Evolutionary conservation across 1,140 invertebrate genomes (phyloP).

Genomic region (Nebria ingens): DNA sequence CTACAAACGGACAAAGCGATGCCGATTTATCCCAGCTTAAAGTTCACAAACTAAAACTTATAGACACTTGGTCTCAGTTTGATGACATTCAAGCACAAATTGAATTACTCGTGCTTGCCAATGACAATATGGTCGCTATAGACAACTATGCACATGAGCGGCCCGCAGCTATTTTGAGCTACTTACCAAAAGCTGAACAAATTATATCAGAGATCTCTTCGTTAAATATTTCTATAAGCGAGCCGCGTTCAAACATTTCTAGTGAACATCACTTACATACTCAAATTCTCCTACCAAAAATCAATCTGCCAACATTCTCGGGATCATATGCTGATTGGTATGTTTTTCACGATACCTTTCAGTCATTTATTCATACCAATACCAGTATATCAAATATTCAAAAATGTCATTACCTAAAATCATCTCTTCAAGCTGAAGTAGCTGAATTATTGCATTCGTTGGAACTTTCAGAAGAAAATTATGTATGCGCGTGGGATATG

Average conservation of each 20-base stretch:
- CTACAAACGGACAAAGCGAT: too few species aligned
- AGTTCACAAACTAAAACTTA: too few species aligned
- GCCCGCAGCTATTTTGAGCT: background rate
- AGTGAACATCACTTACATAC: background rate
- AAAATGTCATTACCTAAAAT: too few species aligned
- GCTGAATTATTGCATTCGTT: too few species aligned
- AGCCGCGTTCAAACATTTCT: background rate
- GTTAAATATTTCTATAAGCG: background rate
- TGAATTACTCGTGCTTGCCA: background rate
- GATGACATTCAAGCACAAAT: background rate
- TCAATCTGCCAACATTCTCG: conserved; percentile 25
- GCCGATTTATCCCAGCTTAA: too few species aligned
- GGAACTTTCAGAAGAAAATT: too few species aligned
- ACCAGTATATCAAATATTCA: conserved; percentile 19
- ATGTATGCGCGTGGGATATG: too few species aligned
- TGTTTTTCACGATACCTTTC: conserved; percentile 25
- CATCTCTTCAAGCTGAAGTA: too few species aligned
- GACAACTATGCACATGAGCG: background rate
- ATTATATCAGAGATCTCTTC: too few species aligned
- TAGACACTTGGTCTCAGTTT: too few species aligned
- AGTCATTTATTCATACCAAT: conserved; percentile 24
- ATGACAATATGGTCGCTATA: background rate
- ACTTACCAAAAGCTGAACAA: background rate
- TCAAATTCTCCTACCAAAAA: conserved; percentile 14
- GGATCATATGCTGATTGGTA: conserved; percentile 26